A percentile compares a stretch with the other conserved stretches of the same genome.
phyloP scores from a whole-genome alignment of 2,888 invertebrate species.

The Drosophila phalerata region DNA sequence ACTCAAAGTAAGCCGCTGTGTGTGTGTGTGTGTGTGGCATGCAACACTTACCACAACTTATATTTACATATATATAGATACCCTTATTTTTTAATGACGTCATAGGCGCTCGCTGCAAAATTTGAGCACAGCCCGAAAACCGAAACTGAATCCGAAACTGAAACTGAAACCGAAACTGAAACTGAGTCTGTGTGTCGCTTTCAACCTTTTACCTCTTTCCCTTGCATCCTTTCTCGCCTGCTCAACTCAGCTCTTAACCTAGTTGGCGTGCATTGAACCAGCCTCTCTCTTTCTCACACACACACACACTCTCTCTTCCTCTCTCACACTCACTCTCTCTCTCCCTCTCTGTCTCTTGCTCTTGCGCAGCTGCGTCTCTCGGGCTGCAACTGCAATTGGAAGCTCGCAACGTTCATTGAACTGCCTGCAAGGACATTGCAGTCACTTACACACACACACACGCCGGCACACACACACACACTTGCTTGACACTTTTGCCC shows the following conservation, averaged over 20 bases:
- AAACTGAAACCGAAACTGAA: constrained; percentile 7
- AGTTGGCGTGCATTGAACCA: constrained; percentile 72
- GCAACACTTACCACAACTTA: constrained; percentile 17
- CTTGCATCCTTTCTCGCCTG: background rate
- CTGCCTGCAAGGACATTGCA: constrained; percentile 76
- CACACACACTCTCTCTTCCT: background rate
- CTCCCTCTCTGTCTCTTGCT: background rate
- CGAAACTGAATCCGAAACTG: constrained; percentile 2
- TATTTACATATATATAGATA: background rate
- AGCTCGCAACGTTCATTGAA: constrained; percentile 64
- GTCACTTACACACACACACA: constrained; percentile 27
- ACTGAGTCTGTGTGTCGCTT: constrained; percentile 23
- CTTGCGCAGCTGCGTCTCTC: constrained; percentile 27
- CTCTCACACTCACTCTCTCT: background rate
- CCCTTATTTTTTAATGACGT: constrained; percentile 52
- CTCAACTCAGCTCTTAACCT: constrained; percentile 57
- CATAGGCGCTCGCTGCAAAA: constrained; percentile 60
- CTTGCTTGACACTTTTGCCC: constrained; percentile 42
- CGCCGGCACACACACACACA: constrained; percentile 18
- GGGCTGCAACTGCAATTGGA: constrained; percentile 62
- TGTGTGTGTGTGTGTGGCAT: constrained; percentile 10
- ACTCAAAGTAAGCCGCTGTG: constrained; percentile 54
- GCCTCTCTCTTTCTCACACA: constrained; percentile 15
- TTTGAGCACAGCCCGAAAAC: constrained; percentile 32
- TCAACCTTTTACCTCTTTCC: background rate